phyloP scores from a whole-genome alignment of 2,113 vertebrate species.

The Gymnocephalus cernua region DNA sequence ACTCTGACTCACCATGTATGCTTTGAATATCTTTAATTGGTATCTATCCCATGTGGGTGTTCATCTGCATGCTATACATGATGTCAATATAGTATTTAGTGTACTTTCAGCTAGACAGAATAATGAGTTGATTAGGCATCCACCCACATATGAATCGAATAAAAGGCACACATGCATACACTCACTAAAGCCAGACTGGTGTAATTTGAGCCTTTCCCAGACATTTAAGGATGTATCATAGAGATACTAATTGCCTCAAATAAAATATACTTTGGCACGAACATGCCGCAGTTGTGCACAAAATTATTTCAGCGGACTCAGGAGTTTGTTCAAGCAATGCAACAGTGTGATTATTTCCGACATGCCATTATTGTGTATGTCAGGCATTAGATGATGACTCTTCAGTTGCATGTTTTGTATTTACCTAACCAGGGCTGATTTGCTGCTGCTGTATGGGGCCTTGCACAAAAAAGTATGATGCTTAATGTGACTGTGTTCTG shows the following conservation, averaged over 20 bases:
- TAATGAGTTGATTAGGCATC: slow-evolving; percentile 54
- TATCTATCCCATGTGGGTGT: slow-evolving; percentile 31
- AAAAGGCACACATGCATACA: slow-evolving; percentile 12
- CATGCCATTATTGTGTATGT: not conserved
- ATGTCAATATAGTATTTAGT: slow-evolving; percentile 42
- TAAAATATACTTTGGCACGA: slow-evolving; percentile 11
- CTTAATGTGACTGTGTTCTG: slow-evolving; percentile 30
- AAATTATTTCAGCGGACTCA: slow-evolving; percentile 2
- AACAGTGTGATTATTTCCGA: slow-evolving; percentile 9
- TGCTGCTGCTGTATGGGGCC: slow-evolving; percentile 17
- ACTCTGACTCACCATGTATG: slow-evolving; percentile 38
- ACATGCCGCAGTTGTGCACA: not conserved
- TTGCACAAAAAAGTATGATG: slow-evolving; percentile 5
- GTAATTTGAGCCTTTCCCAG: slow-evolving; percentile 1
- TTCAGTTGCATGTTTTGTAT: slow-evolving; percentile 54
- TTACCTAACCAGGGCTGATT: slow-evolving; percentile 45
- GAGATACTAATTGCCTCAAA: slow-evolving; percentile 22
- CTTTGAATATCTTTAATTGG: slow-evolving; percentile 55
- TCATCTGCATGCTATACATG: slow-evolving; percentile 32
- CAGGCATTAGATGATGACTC: slow-evolving; percentile 29
- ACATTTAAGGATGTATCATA: slow-evolving; percentile 14
- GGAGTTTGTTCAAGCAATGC: not conserved
- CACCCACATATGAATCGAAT: slow-evolving; percentile 43
- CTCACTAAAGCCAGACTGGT: slow-evolving; percentile 11
- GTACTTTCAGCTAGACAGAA: slow-evolving; percentile 45